phyloP scores from a whole-genome alignment of 2,113 vertebrate species.

The Eptatretus burgeri region DNA sequence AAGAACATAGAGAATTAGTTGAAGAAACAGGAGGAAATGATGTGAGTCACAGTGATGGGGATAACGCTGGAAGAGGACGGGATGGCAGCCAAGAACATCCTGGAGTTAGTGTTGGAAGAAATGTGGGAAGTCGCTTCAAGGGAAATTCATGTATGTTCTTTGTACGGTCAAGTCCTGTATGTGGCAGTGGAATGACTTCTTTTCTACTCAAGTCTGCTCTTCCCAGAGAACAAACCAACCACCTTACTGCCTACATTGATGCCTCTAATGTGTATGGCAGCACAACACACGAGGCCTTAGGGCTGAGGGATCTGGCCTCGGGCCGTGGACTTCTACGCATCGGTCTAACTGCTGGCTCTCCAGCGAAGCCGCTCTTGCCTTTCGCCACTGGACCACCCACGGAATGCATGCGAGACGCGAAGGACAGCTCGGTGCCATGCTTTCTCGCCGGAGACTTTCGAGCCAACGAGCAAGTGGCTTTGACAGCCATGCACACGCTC shows the following conservation, averaged over 20 bases:
- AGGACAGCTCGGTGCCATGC: slow-evolving; percentile 9
- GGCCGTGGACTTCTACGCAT: slow-evolving; percentile 6
- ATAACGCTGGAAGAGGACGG: too few relatives aligned
- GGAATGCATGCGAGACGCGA: slow-evolving; percentile 9
- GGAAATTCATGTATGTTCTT: slow-evolving; percentile 8
- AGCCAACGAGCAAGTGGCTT: slow-evolving; percentile 8
- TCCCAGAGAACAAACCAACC: slow-evolving; percentile 10
- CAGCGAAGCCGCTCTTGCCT: slow-evolving; percentile 8
- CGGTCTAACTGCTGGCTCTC: slow-evolving; percentile 4
- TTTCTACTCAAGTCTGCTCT: slow-evolving; percentile 8
- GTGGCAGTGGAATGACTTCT: slow-evolving; percentile 9
- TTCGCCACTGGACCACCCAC: slow-evolving; percentile 8
- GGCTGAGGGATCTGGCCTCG: slow-evolving; percentile 7
- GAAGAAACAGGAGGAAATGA: too few relatives aligned
- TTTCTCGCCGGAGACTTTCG: slow-evolving; percentile 9
- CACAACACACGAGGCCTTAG: slow-evolving; percentile 7
- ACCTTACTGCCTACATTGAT: slow-evolving; percentile 8
- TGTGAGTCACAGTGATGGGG: too few relatives aligned
- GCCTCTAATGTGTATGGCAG: slow-evolving; percentile 9
- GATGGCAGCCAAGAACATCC: neutral
- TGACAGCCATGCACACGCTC: slow-evolving; percentile 9
- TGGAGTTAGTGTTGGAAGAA: neutral
- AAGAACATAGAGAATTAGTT: too few relatives aligned
- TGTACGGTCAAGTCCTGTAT: slow-evolving; percentile 10
- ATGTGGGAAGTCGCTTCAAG: neutral